Base-by-base conservation (phyloP, 1,140 invertebrate genomes). In the Triops longicaudatus region DNA sequence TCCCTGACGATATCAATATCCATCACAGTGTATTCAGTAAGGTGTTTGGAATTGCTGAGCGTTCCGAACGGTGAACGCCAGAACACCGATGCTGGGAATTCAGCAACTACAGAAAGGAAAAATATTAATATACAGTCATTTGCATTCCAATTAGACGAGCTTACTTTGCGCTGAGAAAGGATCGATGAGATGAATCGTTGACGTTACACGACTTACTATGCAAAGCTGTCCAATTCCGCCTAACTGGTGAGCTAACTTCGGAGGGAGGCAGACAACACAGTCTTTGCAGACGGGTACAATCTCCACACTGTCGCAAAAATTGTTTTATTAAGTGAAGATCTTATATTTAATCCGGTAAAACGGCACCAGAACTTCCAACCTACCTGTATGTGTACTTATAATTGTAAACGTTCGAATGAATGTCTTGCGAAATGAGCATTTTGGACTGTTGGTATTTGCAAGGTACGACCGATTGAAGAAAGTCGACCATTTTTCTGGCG, bases 211-310 rank as follows among this genome's bases (percentile, higher is more conserved):
- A 80, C 92, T 87, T 17, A 98, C 91, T 31, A 99, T 85, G 85
- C 95, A 97, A 73, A 99, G 86, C 14, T 94, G 91, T 72, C 90
- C 92, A 81, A 99, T 95, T 78, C 94, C 94, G n/a, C 96, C 97
- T 7, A 98, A 84, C 79, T 92, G 91, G 81, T 94, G 92, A 9
- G 94, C 93, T 77, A 98, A 83, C 82, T 93, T 93, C 82, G 92
- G 90, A 5, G 96, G 90, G 12, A 99, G 85, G 84, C 97, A 99
- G 22, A 99, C 91, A 73, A 99, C 86, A 83, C 97, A 97, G 84
- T 99, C 94, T 84, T 98, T 98, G 37, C 97, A 99, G 26, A 99
- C 84, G 0, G 98, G 98, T 0, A 97, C 94, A 82, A 99, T 94
- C 85, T 99, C 97, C 76, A 99, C 91, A 80, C 93, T 93, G 81